phyloP scores from a whole-genome alignment of 1,140 invertebrate genomes.

The Ostrea edulis region DNA sequence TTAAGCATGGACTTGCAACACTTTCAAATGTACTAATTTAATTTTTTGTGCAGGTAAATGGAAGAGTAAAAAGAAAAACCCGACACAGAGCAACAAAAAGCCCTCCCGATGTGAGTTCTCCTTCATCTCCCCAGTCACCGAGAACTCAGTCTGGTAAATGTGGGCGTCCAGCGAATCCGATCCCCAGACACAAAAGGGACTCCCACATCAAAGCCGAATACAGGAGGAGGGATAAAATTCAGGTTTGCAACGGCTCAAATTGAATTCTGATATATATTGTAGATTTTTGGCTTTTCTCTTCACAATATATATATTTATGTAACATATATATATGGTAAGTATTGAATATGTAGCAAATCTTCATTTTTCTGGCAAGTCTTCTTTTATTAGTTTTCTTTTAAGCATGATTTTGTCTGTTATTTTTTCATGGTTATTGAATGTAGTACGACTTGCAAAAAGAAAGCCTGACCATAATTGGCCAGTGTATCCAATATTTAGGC shows the following conservation, averaged over 20 bases:
- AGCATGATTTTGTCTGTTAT: conserved; percentile 22
- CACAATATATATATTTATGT: neutral
- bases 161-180: conserved; percentile 71
- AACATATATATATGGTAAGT: conserved; percentile 11
- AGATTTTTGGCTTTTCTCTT: conserved; percentile 39
- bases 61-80: conserved; percentile 9
- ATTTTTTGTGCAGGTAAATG: neutral
- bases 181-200: conserved; percentile 80
- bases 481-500: conserved; percentile 18
- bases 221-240: conserved; percentile 97
- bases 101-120: conserved; percentile 32
- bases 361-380: neutral
- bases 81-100: neutral
- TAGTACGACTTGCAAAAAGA: conserved; percentile 41
- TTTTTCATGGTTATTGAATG: conserved; percentile 34
- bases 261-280: conserved; percentile 13
- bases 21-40: too few relatives aligned
- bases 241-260: conserved; percentile 79
- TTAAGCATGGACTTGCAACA: too few relatives aligned
- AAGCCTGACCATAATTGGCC: neutral
- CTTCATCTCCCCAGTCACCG: conserved; percentile 12
- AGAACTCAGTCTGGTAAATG: conserved; percentile 64
- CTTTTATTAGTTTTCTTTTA: conserved; percentile 28
- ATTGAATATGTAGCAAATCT: neutral
- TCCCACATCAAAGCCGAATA: conserved; percentile 99